Conservation (phyloP, 2,113 vertebrate species). For the Salvator merianae region DNA sequence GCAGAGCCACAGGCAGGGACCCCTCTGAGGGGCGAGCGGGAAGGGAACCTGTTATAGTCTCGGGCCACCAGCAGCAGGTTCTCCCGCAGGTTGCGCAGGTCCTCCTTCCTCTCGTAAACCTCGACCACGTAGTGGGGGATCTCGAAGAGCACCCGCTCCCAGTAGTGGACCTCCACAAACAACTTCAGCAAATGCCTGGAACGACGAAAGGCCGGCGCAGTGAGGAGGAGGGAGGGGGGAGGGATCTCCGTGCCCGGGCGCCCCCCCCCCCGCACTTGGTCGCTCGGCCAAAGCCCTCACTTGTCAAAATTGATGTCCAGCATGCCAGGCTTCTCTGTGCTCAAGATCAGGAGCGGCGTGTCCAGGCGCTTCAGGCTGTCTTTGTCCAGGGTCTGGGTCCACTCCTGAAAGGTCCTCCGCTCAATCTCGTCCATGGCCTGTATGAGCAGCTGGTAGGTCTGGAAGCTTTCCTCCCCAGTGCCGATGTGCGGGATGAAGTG, state of each 20-base stretch:
- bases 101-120: constrained; percentile 77
- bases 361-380: constrained; percentile 77
- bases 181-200: constrained; percentile 78
- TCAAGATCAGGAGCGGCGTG: constrained; percentile 76
- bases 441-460: constrained; percentile 67
- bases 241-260: neutral
- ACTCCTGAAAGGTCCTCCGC: constrained; percentile 80
- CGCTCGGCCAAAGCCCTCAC: constrained; percentile 57
- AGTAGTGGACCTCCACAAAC: constrained; percentile 84
- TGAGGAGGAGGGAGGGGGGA: neutral
- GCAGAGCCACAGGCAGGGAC: no score
- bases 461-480: constrained; percentile 68
- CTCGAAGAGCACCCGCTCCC: constrained; percentile 85
- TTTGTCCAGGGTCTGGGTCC: constrained; percentile 79
- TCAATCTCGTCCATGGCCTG: constrained; percentile 81
- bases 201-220: neutral
- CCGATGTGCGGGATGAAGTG: constrained; percentile 76
- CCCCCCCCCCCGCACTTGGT: no score
- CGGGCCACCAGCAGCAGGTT: constrained; percentile 78
- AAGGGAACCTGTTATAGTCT: constrained; percentile 85
- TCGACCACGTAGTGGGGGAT: constrained; percentile 77
- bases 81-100: constrained; percentile 78
- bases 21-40: neutral
- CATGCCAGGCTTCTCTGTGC: constrained; percentile 69
- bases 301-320: constrained; percentile 87